Evolutionary conservation across 2,888 invertebrate genomes (phyloP), one percentile per base, ranked within the genome.

Genomic region (Metellina segmentata): DNA sequence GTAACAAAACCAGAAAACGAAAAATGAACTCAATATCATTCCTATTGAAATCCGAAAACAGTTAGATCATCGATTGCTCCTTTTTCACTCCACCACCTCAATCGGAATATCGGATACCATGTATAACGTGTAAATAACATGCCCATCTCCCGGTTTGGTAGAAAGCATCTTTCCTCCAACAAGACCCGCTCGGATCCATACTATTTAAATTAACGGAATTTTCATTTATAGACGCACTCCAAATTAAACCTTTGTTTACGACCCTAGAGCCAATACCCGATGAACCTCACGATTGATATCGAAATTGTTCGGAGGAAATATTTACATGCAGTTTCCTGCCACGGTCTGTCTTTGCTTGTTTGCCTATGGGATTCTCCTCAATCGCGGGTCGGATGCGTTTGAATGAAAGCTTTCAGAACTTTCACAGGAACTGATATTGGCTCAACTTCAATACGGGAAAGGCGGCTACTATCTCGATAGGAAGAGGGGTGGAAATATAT

Each of bases 371-470:
- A 87, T 81, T 74, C 81, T 53, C 49, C 61, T 75, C 74, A 72
- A 8, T 51, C 16, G 52, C n/a, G 69, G 78, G 34, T 70, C 70
- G 83, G 61, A 51, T 74, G 34, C 34, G 74, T 88, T 81, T 49
- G 88, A 88, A 88, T 81, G 88, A 75, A 74, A 48, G 72, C 75
- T 88, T 53, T 75, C 61, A 61, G 69, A 88, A 51, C 16, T 53
- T 81, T 19, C 79, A 88, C 53, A 72, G 75, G 81, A 74, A 88
- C 79, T 81, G 87, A 87, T 87, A 87, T 87, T 87, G 87, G 79
- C 70, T 51, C 77, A 75, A 74, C 75, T 85, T 85, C 85, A 85
- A 85, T 85, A 85, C 85, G n/a, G 49, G 51, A 75, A n/a, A 34
- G 34, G 61, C 16, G 61, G 85, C 75, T 48, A n/a, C 48, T 19